Evolutionary conservation across 2,797 vertebrate genomes (phyloP), one percentile per base, ranked within the genome.

Genomic region (Intellagama lesueurii): DNA sequence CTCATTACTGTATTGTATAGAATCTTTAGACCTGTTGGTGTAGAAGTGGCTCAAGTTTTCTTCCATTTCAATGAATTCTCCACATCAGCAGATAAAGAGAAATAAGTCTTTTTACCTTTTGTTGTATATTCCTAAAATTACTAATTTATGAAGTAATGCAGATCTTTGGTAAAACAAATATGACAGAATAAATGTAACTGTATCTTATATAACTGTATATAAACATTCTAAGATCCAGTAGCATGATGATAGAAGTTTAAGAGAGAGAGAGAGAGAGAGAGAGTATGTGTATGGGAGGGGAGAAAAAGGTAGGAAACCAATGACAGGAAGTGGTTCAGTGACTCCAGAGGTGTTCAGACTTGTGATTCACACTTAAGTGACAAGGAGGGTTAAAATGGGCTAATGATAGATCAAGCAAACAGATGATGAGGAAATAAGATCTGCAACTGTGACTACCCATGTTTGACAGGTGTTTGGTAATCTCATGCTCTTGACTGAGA

Each of bases 371-470:
- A 56, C 3, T 70, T 60, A 91, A 90, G 47, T 81, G 35, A 56
- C 56, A 1, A 3, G 66, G 66, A 12, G 60, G 26, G 83, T 72
- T 68, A 91, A 60, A 88, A 73, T 32, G 32, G 70, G 0, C 85
- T 83, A 80, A 11, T 90, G 32, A 72, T 4, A 26, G 89, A 28
- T 87, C 60, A 83, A 52, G 7, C 85, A n/a, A 86, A 0, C 26
- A 83, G 4, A 19, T 90, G 77, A 89, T 91, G 12, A 89, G 85
- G 35, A 92, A 90, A 80, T 7, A 66, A n/a, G 40, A 86, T 83
- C 77, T 22, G 52, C 78, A 35, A 78, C 87, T 90, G 78, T 52
- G 80, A 72, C 56, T 35, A 0, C 88, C 35, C 35, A 24, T 85
- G 30, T 87, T 64, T 86, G 80, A 82, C 66, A 86, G 72, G 83